Conservation (phyloP, 2,797 vertebrate genomes). For the Aplochiton taeniatus region DNA sequence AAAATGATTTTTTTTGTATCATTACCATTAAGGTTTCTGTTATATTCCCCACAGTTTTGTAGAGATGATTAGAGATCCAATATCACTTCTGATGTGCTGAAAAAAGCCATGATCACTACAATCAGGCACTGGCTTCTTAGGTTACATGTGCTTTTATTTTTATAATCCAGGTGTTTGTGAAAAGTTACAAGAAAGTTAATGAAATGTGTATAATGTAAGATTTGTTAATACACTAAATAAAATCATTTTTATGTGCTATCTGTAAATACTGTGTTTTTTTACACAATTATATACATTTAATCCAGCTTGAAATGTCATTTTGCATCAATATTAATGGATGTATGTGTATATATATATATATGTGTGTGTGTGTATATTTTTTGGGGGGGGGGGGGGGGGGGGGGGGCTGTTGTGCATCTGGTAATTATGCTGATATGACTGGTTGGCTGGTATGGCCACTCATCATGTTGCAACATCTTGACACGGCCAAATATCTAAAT, state of each 20-base stretch:
- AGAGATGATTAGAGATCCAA: constrained; percentile 44
- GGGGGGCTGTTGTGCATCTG: no score
- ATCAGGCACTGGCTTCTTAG: constrained; percentile 47
- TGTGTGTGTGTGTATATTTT: no score
- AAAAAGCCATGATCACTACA: constrained; percentile 55
- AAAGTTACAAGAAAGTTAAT: constrained; percentile 72
- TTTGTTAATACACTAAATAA: constrained; percentile 85
- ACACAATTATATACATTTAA: neutral
- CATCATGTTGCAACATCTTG: no score
- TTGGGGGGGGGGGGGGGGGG: no score
- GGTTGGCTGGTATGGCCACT: no score
- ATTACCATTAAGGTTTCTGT: constrained; percentile 28
- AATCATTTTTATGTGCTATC: constrained; percentile 80
- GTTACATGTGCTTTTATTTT: constrained; percentile 82
- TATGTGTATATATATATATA: no score
- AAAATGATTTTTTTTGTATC: constrained; percentile 29
- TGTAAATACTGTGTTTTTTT: constrained; percentile 46
- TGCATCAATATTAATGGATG: no score
- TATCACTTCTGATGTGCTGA: constrained; percentile 52
- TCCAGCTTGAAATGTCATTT: no score
- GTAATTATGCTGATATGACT: no score
- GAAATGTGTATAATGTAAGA: constrained; percentile 75
- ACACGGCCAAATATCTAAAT: no score
- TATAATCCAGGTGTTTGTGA: constrained; percentile 81
- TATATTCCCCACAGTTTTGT: constrained; percentile 51